Evolutionary conservation across 2,888 invertebrate genomes (phyloP), one percentile per base, ranked within the genome.

Genomic region (Calameuta filiformis): DNA sequence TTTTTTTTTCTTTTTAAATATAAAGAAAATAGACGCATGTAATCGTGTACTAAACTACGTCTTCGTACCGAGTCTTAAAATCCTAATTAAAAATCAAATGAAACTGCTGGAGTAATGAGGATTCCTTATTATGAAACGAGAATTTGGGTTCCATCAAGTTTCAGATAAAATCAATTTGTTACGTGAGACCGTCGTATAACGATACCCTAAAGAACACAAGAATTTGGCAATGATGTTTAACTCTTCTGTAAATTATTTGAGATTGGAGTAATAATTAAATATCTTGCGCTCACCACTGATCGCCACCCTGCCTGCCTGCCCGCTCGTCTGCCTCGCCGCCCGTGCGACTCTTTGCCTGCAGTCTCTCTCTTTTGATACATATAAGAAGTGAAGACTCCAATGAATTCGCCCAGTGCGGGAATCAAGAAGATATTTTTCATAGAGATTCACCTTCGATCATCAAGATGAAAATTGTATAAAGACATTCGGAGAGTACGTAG

Each of bases 261-360:
- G 68, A 75, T 77, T 78, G 75, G 73, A 80, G 56, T 56, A 56
- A 56, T 56, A 56, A 56, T 56, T 56, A 56, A 56, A 56, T 69
- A 69, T 87, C 87, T 89, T 90, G 88, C 89, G 88, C 87, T 89
- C 87, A 89, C 86, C 88, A 89, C 86, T 89, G 89, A 84, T 87
- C 87, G 87, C 88, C 89, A 88, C 87, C 89, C 85, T 86, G 87
- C 88, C 88, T 88, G 86, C 85, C 88, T 88, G 88, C 83, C 86
- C 87, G 83, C 82, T 83, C 86, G 84, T 79, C 83, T 81, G 74
- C 74, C 74, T 68, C 74, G 74, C 81, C 76, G 82, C 80, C 80
- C 82, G 80, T 77, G 75, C 71, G 71, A 31, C 71, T 34, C 12
- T 34, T 34, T 34, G 31, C 12, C 71, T 71, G 31, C 34, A 71